A percentile compares a stretch with the other conserved stretches of the same genome.
These are phyloP conservation scores for pig (Sus scrofa) DNA, from an alignment of 2,113 vertebrate species.

Conservation along the genomic window T2T-Sscrofa CM000812.6:238379001-238379500, in stretches of 20 bases:
- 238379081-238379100: background rate
- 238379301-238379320: background rate
- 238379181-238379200: background rate
- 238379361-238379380: background rate
- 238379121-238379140: background rate
- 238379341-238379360: background rate
- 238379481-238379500: background rate
- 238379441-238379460: background rate
- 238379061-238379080: background rate
- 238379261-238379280: background rate
- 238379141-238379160: background rate
- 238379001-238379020: rapidly evolving
- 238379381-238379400: background rate
- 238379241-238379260: background rate
- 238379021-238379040: background rate
- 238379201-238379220: background rate
- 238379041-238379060: background rate
- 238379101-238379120: background rate
- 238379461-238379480: background rate
- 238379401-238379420: background rate
- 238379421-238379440: background rate
- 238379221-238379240: background rate
- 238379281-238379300: background rate
- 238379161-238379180: background rate
- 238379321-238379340: background rate